These are phyloP conservation scores for Ictalurus punctatus DNA, from an alignment of 2,113 vertebrate species.

Conservation along the genomic window DNA sequence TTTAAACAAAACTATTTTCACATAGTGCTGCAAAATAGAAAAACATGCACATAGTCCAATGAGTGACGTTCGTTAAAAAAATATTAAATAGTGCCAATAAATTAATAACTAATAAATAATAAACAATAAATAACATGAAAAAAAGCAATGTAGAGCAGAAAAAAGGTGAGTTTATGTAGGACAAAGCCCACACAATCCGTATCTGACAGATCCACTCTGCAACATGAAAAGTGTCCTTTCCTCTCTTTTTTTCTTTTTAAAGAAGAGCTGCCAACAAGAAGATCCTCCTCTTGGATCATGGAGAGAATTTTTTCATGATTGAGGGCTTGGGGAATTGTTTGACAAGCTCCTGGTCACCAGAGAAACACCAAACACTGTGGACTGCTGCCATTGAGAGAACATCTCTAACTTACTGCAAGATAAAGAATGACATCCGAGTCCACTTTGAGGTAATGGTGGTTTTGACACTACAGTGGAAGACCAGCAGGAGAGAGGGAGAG, in stretches of 20 bases:
- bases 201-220: conserved; percentile 1
- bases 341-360: conserved; percentile 11
- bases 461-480: conserved; percentile 49
- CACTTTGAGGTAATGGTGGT: conserved; percentile 50
- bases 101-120: conserved; percentile 13
- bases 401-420: neutral
- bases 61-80: neutral
- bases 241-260: neutral
- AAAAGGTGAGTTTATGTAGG: neutral
- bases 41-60: conserved; percentile 50
- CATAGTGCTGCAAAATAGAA: conserved; percentile 61
- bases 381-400: neutral
- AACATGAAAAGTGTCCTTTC: neutral
- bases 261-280: conserved; percentile 69
- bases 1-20: conserved; percentile 45
- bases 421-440: neutral
- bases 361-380: neutral
- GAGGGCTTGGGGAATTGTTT: neutral
- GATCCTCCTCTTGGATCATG: conserved; percentile 55
- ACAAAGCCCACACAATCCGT: neutral
- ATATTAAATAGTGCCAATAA: neutral
- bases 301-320: neutral
- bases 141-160: neutral
- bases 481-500: neutral
- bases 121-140: neutral